Conservation (phyloP, 2,797 vertebrate species). For the Enteromius afrohamiltoni region DNA sequence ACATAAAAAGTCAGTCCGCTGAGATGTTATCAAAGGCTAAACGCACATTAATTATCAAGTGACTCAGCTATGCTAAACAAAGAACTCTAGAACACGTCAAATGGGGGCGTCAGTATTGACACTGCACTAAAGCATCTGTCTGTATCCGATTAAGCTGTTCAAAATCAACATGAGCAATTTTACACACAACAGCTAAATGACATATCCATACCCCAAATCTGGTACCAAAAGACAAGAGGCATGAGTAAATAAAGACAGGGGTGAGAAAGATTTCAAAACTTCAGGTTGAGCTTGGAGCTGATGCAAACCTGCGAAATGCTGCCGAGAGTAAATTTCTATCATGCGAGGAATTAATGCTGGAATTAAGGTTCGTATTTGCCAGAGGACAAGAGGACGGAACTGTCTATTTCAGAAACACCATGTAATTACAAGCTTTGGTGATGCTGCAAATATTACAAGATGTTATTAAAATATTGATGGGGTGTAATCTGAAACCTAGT, state of each 20-base stretch:
- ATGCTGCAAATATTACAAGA: constrained; percentile 29
- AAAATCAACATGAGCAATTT: constrained; percentile 7
- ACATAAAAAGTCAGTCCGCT: constrained; percentile 13
- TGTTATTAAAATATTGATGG: constrained; percentile 30
- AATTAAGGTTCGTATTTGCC: constrained; percentile 30
- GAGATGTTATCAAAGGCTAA: constrained; percentile 18
- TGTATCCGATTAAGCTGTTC: constrained; percentile 19
- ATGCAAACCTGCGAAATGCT: constrained; percentile 67
- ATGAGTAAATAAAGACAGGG: constrained; percentile 57
- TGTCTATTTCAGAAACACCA: constrained; percentile 4
- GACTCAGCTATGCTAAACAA: constrained; percentile 29
- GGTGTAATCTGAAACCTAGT: constrained; percentile 20
- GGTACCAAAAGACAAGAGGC: constrained; percentile 26
- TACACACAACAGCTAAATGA: background rate
- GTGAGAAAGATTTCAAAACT: constrained; percentile 61
- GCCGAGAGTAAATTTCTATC: constrained; percentile 13
- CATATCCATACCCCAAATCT: constrained; percentile 6
- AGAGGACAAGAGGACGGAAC: constrained; percentile 4
- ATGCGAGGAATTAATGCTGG: background rate
- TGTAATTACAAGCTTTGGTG: constrained; percentile 40
- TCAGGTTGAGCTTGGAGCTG: constrained; percentile 63
- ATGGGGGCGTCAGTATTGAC: constrained; percentile 19
- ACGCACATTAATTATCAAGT: constrained; percentile 19
- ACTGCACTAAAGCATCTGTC: constrained; percentile 12
- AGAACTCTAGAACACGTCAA: background rate